Conservation (phyloP, 2,113 vertebrate genomes). For the Rhinogobius similis region DNA sequence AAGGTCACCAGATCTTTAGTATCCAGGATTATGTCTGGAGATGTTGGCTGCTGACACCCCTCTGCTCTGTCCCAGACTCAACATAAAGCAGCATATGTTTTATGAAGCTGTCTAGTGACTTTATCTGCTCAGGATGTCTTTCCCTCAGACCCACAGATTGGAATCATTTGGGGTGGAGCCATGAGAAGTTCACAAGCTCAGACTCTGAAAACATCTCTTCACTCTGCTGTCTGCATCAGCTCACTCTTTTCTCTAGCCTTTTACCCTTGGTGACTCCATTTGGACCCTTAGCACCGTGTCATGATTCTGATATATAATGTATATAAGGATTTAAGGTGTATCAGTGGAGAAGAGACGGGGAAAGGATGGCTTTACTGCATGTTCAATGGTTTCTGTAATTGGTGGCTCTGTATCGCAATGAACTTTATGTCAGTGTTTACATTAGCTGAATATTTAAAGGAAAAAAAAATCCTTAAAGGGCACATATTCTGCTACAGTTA, state of each 20-base stretch:
- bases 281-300: constrained; percentile 35
- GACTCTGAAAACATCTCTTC: constrained; percentile 69
- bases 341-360: not conserved
- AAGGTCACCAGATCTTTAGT: constrained; percentile 3
- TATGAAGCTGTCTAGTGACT: constrained; percentile 54
- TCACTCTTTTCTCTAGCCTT: constrained; percentile 40
- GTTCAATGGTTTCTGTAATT: not conserved
- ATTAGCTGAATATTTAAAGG: too few relatives aligned
- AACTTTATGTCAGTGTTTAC: too few relatives aligned
- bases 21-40: constrained; percentile 12
- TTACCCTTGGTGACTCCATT: constrained; percentile 29
- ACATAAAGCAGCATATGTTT: constrained; percentile 47
- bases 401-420: not conserved
- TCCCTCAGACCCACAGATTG: constrained; percentile 54
- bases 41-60: not conserved
- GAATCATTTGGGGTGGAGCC: constrained; percentile 64
- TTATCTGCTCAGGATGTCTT: constrained; percentile 58
- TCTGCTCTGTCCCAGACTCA: constrained; percentile 20
- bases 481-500: too few relatives aligned
- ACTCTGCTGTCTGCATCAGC: constrained; percentile 54
- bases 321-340: constrained; percentile 41
- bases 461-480: too few relatives aligned
- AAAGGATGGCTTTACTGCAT: not conserved
- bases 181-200: constrained; percentile 62
- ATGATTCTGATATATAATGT: constrained; percentile 38